phyloP scores from a whole-genome alignment of 2,888 invertebrate species.

The Resseliella maxima region DNA sequence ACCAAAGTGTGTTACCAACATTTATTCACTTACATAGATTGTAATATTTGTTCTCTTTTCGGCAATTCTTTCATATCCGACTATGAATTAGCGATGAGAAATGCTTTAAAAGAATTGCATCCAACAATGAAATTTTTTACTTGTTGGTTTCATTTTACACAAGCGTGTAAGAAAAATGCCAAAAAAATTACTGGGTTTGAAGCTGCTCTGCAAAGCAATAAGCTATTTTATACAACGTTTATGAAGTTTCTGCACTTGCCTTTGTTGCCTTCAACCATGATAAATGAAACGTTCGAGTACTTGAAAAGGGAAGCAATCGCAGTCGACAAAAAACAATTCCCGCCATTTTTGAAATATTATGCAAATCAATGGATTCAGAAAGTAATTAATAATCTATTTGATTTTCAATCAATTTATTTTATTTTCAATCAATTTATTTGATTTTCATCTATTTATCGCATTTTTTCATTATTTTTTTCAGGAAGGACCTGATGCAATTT shows the following conservation, averaged over 20 bases:
- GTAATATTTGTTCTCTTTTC: background rate
- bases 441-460: background rate
- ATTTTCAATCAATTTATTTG: background rate
- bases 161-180: background rate
- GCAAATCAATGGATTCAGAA: background rate
- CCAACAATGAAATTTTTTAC: background rate
- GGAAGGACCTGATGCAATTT: background rate
- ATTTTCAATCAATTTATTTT: background rate
- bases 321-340: background rate
- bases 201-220: background rate
- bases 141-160: background rate
- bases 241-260: background rate
- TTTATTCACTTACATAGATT: background rate
- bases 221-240: background rate
- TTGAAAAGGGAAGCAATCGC: background rate
- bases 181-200: no score
- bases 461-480: background rate
- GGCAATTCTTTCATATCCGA: background rate
- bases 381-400: background rate
- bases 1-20: background rate
- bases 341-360: background rate
- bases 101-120: background rate
- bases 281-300: background rate
- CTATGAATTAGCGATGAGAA: background rate
- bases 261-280: background rate